These are phyloP conservation scores for Pseudochirops corinnae DNA, from an alignment of 2,797 vertebrate genomes.

Conservation along the genomic window DNA sequence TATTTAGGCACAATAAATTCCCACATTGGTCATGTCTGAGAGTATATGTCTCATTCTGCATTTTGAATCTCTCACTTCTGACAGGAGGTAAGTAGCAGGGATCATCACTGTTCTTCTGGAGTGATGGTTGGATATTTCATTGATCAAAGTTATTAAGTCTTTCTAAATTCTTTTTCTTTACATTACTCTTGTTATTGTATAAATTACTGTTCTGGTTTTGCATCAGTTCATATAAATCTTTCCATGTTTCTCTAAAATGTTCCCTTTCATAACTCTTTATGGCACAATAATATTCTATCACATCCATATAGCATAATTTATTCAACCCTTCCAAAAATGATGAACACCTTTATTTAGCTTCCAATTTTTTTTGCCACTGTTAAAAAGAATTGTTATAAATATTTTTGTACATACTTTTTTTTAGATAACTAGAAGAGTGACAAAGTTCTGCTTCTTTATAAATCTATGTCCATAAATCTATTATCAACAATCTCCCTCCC, in stretches of 20 bases:
- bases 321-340: background rate
- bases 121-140: background rate
- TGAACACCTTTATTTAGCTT: background rate
- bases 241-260: background rate
- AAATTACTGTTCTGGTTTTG: background rate
- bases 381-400: background rate
- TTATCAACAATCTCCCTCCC: background rate
- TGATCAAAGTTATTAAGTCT: background rate
- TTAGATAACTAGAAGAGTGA: background rate
- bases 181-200: background rate
- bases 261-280: background rate
- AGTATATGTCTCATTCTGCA: background rate
- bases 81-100: background rate
- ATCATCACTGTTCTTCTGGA: background rate
- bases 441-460: background rate
- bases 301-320: background rate
- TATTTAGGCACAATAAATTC: background rate
- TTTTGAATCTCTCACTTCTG: background rate
- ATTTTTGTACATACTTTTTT: background rate
- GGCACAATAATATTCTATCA: background rate
- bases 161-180: background rate
- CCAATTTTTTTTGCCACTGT: background rate
- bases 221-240: background rate
- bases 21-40: background rate
- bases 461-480: background rate